A percentile compares a stretch with the other conserved stretches of the same genome.
Evolutionary conservation across 2,113 vertebrate genomes (phyloP).

Genomic region (human (Homo sapiens)): DNA sequence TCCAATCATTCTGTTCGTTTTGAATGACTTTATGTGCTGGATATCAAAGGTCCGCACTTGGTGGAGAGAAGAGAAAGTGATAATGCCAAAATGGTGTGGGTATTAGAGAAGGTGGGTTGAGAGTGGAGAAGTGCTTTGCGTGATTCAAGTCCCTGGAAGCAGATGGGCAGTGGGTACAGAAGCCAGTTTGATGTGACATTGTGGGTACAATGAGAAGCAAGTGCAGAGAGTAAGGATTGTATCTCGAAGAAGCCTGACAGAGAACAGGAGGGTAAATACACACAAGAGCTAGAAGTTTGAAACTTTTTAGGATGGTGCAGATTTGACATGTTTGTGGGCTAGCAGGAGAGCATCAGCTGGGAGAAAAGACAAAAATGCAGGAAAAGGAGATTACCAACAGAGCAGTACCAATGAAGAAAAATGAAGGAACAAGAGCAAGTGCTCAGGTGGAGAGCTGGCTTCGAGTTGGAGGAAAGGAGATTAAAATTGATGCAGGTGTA

Average conservation of each 20-base stretch:
- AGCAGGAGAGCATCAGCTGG: neutral
- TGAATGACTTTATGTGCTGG: neutral
- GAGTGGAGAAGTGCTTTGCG: neutral
- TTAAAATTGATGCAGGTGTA: neutral
- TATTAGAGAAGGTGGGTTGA: neutral
- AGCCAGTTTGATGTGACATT: neutral
- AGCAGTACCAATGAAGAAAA: neutral
- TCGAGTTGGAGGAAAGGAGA: neutral
- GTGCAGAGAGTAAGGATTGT: neutral
- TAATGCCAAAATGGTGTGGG: neutral
- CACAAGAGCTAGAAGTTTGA: neutral
- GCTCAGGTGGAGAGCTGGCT: neutral
- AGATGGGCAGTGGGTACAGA: neutral
- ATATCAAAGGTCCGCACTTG: neutral
- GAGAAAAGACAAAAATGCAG: neutral
- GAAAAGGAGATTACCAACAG: neutral
- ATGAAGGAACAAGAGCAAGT: neutral
- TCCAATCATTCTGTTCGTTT: neutral
- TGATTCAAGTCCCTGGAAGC: neutral
- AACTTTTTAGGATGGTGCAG: neutral
- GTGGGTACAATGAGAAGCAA: neutral
- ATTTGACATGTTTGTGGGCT: neutral
- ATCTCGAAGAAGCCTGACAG: neutral
- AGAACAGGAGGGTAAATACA: neutral
- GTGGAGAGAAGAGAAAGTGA: neutral